Evolutionary conservation across 2,113 vertebrate genomes (phyloP).

Genomic region (Rhipidura dahli): DNA sequence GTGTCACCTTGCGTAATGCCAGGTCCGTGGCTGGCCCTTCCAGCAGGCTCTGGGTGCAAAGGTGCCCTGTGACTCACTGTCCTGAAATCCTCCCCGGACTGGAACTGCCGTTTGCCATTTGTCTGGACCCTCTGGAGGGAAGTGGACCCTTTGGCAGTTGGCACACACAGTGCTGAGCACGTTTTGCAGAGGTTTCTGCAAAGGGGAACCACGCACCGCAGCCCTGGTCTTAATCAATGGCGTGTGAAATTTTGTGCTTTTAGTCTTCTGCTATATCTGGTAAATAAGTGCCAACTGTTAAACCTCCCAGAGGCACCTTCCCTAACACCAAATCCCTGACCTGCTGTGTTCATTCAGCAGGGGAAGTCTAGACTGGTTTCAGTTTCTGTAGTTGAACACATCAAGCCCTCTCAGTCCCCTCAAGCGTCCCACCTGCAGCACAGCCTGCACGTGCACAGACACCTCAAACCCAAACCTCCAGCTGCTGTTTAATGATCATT

Average conservation of each 20-base stretch:
- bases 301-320: background rate
- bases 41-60: background rate
- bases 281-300: background rate
- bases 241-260: accelerated
- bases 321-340: background rate
- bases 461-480: background rate
- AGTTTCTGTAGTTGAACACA: background rate
- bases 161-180: background rate
- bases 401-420: background rate
- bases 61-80: accelerated
- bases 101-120: accelerated
- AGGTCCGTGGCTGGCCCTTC: background rate
- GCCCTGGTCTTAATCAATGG: background rate
- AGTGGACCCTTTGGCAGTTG: background rate
- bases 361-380: background rate
- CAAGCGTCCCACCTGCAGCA: accelerated
- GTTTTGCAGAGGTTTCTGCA: background rate
- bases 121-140: background rate
- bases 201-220: background rate
- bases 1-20: background rate
- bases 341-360: background rate
- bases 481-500: background rate
- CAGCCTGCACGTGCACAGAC: background rate
- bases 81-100: background rate
- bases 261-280: background rate